phyloP scores from a whole-genome alignment of 2,888 invertebrate species.

The Pseudeuparius sepicola region DNA sequence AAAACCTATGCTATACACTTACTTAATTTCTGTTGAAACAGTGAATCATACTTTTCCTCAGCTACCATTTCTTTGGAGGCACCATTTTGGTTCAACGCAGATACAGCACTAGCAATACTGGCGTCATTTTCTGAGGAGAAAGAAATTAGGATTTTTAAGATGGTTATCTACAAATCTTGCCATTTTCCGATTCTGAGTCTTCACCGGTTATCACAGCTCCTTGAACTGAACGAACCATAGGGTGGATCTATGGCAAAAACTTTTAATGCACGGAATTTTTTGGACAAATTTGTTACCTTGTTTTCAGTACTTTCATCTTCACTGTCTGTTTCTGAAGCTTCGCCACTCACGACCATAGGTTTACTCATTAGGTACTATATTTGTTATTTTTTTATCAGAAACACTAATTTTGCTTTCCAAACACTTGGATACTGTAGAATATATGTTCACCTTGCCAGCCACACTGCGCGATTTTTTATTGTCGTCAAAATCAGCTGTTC shows the following conservation, averaged over 20 bases:
- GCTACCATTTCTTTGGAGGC: constrained; percentile 10
- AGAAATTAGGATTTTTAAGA: too few species aligned
- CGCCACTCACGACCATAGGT: constrained; percentile 33
- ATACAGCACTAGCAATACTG: constrained; percentile 32
- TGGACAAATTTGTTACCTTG: too few species aligned
- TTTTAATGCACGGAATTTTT: constrained; percentile 7
- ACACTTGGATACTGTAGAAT: too few species aligned
- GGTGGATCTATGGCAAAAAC: too few species aligned
- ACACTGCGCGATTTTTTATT: too few species aligned
- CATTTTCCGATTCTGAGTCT: constrained; percentile 38
- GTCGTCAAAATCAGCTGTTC: too few species aligned
- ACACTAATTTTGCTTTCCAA: too few species aligned
- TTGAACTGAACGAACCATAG: constrained; percentile 28
- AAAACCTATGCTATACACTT: constrained; percentile 17
- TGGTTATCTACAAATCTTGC: constrained; percentile 21
- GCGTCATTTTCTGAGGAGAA: constrained; percentile 28
- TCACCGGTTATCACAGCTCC: constrained; percentile 36
- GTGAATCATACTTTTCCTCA: constrained; percentile 25
- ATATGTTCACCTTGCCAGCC: too few species aligned
- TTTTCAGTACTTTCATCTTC: constrained; percentile 31
- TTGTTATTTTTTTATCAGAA: too few species aligned
- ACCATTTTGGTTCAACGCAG: constrained; percentile 25
- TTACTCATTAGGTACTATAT: constrained; percentile 30
- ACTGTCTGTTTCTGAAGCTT: constrained; percentile 39
- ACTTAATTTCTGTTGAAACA: constrained; percentile 34